phyloP scores from a whole-genome alignment of 2,113 vertebrate genomes.

The Donacobius atricapilla region DNA sequence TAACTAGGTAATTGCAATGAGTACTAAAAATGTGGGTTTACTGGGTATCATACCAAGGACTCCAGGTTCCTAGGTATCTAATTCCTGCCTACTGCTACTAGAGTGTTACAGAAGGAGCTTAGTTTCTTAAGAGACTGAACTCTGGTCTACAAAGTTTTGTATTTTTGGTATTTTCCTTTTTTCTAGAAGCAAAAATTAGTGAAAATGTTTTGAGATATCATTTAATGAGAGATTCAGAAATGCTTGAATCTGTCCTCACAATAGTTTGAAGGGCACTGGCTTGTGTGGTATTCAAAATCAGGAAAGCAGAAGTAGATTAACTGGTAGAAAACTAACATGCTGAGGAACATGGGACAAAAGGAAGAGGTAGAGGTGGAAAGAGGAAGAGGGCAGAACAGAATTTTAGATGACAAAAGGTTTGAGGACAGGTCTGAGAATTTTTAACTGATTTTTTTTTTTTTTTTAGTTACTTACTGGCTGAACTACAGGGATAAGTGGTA shows the following conservation, averaged over 20 bases:
- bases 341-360: neutral
- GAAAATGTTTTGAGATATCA: neutral
- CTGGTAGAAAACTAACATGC: neutral
- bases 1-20: neutral
- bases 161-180: neutral
- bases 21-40: neutral
- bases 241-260: neutral
- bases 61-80: neutral
- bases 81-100: neutral
- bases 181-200: neutral
- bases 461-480: neutral
- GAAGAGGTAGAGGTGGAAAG: neutral
- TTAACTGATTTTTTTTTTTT: neutral
- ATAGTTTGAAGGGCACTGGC: neutral
- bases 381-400: neutral
- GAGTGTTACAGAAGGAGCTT: neutral
- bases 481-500: neutral
- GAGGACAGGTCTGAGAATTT: neutral
- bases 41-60: neutral
- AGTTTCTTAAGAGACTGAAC: neutral
- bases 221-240: neutral
- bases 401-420: neutral
- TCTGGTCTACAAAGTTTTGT: accelerated
- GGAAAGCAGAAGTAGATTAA: neutral
- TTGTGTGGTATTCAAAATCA: neutral